Base-by-base conservation (phyloP, 2,113 vertebrate species). In the Rutilus rutilus region DNA sequence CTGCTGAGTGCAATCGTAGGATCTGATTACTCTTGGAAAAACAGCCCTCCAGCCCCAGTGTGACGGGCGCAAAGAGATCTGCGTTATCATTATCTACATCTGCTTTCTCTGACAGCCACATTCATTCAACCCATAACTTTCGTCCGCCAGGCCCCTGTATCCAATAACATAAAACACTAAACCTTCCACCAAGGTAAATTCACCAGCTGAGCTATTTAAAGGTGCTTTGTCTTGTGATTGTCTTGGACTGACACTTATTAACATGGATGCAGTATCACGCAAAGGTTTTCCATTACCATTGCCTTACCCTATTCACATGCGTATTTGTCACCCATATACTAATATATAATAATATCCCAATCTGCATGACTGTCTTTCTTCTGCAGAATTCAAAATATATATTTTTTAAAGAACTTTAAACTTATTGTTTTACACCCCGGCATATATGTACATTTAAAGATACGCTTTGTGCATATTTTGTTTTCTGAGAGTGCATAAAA, bases 11-110 rank as follows among this genome's bases (percentile, higher is more conserved):
- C 50, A 57, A 62, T 80, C 71, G 78, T 59, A 57, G 47, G 79
- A 89, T 89, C 83, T 82, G 88, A 89, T 87, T 89, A 87, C 85
- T 82, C 69, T 6, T 30, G 82, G 74, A 54, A 77, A 77, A 78
- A 74, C 81, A 73, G 36, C 25, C 42, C 71, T 54, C 11, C 54
- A 54, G 77, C 78, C 82, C 50, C 59, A 59, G 36, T 78, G 60
- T 78, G 52, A 87, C 36, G 82, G 60, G 33, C 78, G 78, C 82
- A 54, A 71, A 78, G 57, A 36, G 78, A 85, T 85, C 82, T 78
- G 80, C 47, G 67, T 85, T 83, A 84, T 84, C 85, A 78, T 86
- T 86, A 85, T 84, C 39, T 78, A 78, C 54, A 87, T 86, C 78
- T 87, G 85, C 85, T 85, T 85, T 67, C 69, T 82, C 60, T 86